Conservation (phyloP, 1,140 invertebrate species). For the Pseudomyrmex dendroicus region DNA sequence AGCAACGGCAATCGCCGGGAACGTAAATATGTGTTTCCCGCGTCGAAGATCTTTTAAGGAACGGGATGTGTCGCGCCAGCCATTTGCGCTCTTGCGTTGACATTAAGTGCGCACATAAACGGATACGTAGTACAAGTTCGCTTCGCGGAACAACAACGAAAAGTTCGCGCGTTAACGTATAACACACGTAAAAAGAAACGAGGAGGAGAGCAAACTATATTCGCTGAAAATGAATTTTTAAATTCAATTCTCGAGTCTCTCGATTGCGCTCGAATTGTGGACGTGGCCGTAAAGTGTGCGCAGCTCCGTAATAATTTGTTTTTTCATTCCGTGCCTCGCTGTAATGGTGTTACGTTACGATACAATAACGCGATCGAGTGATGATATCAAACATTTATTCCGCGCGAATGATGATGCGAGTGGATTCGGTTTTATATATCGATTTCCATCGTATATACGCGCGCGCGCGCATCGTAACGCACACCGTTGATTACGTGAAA, state of each 20-base stretch:
- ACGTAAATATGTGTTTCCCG: conserved; percentile 38
- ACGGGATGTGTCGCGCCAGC: no score
- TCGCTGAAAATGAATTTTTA: background rate
- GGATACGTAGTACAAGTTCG: background rate
- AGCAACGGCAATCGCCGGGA: conserved; percentile 43
- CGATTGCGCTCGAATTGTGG: background rate
- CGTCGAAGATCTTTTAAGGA: background rate
- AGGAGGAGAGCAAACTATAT: background rate
- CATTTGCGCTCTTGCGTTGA: no score
- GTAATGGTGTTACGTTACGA: background rate
- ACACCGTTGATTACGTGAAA: conserved; percentile 30
- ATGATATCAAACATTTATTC: background rate
- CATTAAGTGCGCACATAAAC: background rate
- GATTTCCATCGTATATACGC: background rate
- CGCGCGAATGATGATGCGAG: background rate
- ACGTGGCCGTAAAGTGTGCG: no score
- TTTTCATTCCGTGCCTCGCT: background rate
- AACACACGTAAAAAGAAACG: background rate
- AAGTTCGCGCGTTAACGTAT: background rate
- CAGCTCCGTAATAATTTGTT: background rate
- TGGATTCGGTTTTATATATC: conserved; percentile 1
- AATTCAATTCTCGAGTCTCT: background rate
- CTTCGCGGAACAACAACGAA: background rate
- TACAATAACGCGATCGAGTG: background rate
- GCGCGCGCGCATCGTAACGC: no score